Conservation (phyloP, 2,888 invertebrate species). For the Apantesis nais region DNA sequence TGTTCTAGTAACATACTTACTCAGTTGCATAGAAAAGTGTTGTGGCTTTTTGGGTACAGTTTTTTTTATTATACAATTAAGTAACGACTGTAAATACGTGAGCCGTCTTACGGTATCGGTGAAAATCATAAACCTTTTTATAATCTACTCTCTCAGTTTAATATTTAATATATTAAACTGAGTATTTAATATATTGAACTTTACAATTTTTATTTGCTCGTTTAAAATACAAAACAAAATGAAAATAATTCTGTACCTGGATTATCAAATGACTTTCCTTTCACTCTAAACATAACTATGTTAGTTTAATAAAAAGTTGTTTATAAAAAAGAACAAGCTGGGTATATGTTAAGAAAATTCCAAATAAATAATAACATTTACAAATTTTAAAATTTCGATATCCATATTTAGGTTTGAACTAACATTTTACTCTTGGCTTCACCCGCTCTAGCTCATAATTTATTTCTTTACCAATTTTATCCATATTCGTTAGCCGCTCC, state of each 20-base stretch:
- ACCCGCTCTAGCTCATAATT: not conserved
- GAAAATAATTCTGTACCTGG: no score
- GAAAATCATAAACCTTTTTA: not conserved
- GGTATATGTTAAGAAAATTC: no score
- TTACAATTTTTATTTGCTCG: not conserved
- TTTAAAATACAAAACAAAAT: not conserved
- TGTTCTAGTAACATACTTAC: constrained; percentile 19
- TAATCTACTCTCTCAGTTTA: not conserved
- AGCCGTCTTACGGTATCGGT: not conserved
- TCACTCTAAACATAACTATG: no score
- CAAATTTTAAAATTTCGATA: no score
- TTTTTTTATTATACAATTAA: not conserved
- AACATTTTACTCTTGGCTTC: no score
- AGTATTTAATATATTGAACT: not conserved
- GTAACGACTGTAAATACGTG: not conserved
- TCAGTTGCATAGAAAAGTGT: constrained; percentile 2
- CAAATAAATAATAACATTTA: no score
- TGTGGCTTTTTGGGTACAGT: not conserved
- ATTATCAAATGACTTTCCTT: no score
- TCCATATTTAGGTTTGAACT: no score
- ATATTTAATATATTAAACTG: not conserved
- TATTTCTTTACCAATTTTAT: no score
- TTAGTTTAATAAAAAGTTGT: no score
- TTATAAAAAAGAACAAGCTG: no score
- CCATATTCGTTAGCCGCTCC: no score